Conservation (phyloP, 2,113 vertebrate genomes). For the Percina caprodes region DNA sequence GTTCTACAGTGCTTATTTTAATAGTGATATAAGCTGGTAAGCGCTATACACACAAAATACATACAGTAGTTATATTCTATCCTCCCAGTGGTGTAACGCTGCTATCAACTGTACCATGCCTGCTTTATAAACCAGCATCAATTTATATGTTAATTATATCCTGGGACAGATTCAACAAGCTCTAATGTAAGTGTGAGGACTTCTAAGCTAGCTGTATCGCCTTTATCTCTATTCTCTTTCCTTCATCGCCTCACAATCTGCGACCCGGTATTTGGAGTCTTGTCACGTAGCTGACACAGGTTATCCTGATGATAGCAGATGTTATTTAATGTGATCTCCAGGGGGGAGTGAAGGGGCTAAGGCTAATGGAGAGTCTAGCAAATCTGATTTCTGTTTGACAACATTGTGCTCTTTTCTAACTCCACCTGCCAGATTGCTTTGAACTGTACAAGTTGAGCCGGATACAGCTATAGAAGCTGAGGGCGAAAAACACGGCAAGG, state of each 20-base stretch:
- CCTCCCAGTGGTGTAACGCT: slow-evolving; percentile 37
- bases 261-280: slow-evolving; percentile 55
- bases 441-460: slow-evolving; percentile 39
- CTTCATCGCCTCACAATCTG: slow-evolving; percentile 38
- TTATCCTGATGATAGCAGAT: slow-evolving; percentile 80
- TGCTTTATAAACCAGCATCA: slow-evolving; percentile 69
- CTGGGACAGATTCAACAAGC: slow-evolving; percentile 63
- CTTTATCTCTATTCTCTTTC: slow-evolving; percentile 44
- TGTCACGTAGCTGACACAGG: slow-evolving; percentile 68
- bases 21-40: slow-evolving; percentile 32
- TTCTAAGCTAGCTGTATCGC: slow-evolving; percentile 44
- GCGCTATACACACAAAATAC: slow-evolving; percentile 25
- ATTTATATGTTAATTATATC: slow-evolving; percentile 78
- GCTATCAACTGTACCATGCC: slow-evolving; percentile 49
- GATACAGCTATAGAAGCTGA: slow-evolving; percentile 32
- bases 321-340: slow-evolving; percentile 80
- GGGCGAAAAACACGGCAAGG: slow-evolving; percentile 31
- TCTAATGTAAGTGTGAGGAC: slow-evolving; percentile 58
- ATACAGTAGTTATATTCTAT: slow-evolving; percentile 40
- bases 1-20: slow-evolving; percentile 47
- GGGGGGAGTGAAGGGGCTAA: slow-evolving; percentile 65
- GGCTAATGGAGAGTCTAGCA: slow-evolving; percentile 79
- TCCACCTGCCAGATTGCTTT: slow-evolving; percentile 71
- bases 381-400: slow-evolving; percentile 81
- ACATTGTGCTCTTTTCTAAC: slow-evolving; percentile 69